Conservation (phyloP, 2,797 vertebrate species). For the Apogon hyalosoma region DNA sequence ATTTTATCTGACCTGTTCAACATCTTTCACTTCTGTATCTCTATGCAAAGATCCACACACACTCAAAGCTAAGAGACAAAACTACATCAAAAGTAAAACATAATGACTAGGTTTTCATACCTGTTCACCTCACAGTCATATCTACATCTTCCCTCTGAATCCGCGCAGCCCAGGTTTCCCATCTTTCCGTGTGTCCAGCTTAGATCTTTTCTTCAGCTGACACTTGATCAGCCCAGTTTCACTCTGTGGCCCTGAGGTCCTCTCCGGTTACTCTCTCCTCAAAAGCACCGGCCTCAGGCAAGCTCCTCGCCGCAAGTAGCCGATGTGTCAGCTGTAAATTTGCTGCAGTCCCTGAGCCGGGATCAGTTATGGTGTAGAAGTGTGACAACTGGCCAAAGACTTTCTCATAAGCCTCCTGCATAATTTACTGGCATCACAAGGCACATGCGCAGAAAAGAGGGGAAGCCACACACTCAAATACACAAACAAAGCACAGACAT, state of each 20-base stretch:
- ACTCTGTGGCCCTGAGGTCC: constrained; percentile 42
- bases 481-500: too few species aligned
- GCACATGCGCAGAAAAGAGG: constrained; percentile 26
- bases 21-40: constrained; percentile 2
- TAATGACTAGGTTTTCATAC: background rate
- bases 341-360: constrained; percentile 26
- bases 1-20: constrained; percentile 12
- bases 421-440: constrained; percentile 47
- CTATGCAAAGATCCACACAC: constrained; percentile 23
- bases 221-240: constrained; percentile 67
- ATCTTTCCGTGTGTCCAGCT: constrained; percentile 32
- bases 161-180: constrained; percentile 9
- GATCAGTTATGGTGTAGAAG: constrained; percentile 47
- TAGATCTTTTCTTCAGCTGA: constrained; percentile 49
- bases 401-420: constrained; percentile 57
- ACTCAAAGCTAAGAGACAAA: background rate
- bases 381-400: constrained; percentile 28
- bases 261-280: constrained; percentile 71
- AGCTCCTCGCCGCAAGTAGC: constrained; percentile 6
- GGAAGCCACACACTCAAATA: constrained; percentile 1
- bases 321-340: constrained; percentile 1
- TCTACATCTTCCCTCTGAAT: constrained; percentile 1
- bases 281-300: constrained; percentile 21
- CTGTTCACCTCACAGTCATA: constrained; percentile 2
- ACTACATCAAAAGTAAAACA: constrained; percentile 15